Evolutionary conservation across 2,797 vertebrate species (phyloP), one percentile per base, ranked within the genome.

Genomic region (Thalassophryne amazonica): DNA sequence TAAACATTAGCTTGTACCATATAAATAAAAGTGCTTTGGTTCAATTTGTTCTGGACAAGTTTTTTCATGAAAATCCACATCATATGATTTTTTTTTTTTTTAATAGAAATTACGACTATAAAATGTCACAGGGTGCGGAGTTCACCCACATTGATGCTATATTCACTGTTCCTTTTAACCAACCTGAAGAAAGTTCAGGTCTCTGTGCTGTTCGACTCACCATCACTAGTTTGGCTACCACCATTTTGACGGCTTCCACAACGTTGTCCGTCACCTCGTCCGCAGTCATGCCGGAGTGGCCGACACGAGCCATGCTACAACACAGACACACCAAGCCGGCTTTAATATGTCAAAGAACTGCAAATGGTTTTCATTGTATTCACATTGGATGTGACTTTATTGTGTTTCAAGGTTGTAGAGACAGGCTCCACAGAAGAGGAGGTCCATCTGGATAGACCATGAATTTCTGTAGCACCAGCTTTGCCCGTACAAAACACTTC

Each of bases 221-320:
- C 91, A 74, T 77, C 0, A 76, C 83, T 10, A 96, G 58, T 65
- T 94, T 96, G 29, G 73, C 15, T 0, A 82, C 75, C 13, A 94
- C 80, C 0, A 79, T 86, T 36, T 75, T 18, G 3, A 92, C 62
- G 0, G 91, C 84, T 2, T 89, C 82, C 10, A 86, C 15, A 0
- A 94, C 60, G 20, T 98, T 99, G 5, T 95, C 92, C 0, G 87
- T 21, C 22, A 97, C 66, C 34, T 95, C 85, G 0, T 92, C 83
- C 8, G 80, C 72, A 0, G 87, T 81, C 95, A 99, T 95, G 25
- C 76, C 88, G 0, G 91, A 92, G 81, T 95, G 92, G 46, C 87
- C 96, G 0, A 98, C 18, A 2, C 79, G 90, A 0, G 87, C 66
- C 60, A 94, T 87, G 55, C 97, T 99, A 72, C 30, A 84, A 88